A percentile compares a stretch with the other conserved stretches of the same genome.
These are phyloP conservation scores for mouse (Mus musculus) DNA, from an alignment of 2,113 vertebrate genomes.

Conservation along the genomic window DNA sequence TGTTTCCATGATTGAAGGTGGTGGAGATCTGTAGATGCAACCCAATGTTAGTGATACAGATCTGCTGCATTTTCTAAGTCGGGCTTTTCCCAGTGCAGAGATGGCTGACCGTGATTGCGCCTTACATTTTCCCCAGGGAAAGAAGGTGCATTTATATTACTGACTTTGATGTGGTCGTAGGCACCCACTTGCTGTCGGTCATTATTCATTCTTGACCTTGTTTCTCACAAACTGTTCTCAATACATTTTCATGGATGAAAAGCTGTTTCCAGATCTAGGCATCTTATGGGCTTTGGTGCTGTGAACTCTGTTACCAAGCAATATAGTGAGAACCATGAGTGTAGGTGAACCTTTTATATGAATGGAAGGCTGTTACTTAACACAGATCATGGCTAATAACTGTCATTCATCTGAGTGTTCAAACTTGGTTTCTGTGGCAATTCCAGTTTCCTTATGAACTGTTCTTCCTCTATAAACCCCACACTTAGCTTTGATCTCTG, in stretches of 20 bases:
- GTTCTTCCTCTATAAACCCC: neutral
- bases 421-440: neutral
- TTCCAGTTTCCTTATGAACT: neutral
- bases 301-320: neutral
- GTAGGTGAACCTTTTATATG: neutral
- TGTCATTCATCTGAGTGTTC: neutral
- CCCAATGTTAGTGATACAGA: neutral
- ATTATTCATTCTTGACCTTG: constrained; percentile 48
- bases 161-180: constrained; percentile 48
- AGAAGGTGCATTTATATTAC: constrained; percentile 59
- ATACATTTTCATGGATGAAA: neutral
- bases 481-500: neutral
- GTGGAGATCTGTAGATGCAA: constrained; percentile 46
- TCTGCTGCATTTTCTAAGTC: constrained; percentile 53
- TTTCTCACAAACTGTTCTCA: constrained; percentile 47
- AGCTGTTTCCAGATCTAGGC: neutral
- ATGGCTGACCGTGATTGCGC: constrained; percentile 47
- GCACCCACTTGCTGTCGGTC: constrained; percentile 28
- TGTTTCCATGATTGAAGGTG: constrained; percentile 59
- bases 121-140: constrained; percentile 36
- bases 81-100: neutral
- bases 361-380: neutral
- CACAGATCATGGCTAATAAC: neutral
- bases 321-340: neutral
- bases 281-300: neutral